Percentiles rank a stretch among this genome's conserved stretches.
Evolutionary conservation across 1,140 invertebrate genomes (phyloP).

Genomic region (Halyomorpha halys): DNA sequence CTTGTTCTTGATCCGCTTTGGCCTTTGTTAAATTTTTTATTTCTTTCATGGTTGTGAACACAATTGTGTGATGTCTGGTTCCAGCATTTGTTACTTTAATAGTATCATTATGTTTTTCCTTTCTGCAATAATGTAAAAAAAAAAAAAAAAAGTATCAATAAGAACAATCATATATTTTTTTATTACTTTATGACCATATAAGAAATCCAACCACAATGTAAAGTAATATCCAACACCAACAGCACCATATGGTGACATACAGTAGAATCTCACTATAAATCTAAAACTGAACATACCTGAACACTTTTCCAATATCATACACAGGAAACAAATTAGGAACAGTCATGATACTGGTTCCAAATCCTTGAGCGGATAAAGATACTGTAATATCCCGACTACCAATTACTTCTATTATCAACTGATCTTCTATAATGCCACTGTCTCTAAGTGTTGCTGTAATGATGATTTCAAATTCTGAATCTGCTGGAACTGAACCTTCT

Average conservation of each 20-base stretch:
- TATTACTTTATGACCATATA: too few relatives aligned
- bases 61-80: background rate
- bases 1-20: conserved; percentile 1
- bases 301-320: conserved; percentile 5
- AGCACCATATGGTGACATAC: too few relatives aligned
- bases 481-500: background rate
- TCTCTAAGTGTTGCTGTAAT: background rate
- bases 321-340: background rate
- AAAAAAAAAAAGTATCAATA: background rate
- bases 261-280: too few relatives aligned
- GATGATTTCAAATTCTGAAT: background rate
- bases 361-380: background rate
- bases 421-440: background rate
- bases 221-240: too few relatives aligned
- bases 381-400: background rate
- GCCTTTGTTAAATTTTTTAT: conserved; percentile 1
- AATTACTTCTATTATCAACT: background rate
- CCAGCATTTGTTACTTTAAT: conserved; percentile 5
- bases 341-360: background rate
- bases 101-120: background rate
- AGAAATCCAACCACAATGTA: too few relatives aligned
- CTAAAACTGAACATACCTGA: background rate
- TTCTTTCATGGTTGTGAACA: conserved; percentile 4
- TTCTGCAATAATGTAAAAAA: background rate
- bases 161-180: too few relatives aligned